Evolutionary conservation across 2,113 vertebrate genomes (phyloP).

Genomic region (Acanthochromis polyacanthus): DNA sequence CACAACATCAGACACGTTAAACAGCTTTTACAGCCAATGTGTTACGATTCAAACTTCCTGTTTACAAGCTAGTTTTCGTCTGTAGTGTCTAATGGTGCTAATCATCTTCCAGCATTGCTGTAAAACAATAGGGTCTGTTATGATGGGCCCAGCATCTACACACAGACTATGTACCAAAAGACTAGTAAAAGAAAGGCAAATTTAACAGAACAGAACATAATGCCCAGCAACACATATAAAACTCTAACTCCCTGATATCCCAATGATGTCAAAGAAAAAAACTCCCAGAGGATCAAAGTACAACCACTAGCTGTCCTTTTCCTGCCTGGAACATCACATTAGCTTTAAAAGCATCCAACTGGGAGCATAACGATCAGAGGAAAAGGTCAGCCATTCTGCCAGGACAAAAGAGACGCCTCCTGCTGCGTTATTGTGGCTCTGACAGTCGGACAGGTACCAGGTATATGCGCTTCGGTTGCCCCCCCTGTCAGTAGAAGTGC

Average conservation of each 20-base stretch:
- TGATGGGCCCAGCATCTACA: neutral
- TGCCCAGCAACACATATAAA: slow-evolving; percentile 2
- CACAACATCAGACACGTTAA: too few species aligned
- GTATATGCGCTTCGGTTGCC: neutral
- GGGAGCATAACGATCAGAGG: slow-evolving; percentile 31
- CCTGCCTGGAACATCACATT: slow-evolving; percentile 47
- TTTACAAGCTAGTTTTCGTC: neutral
- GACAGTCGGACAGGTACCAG: slow-evolving; percentile 19
- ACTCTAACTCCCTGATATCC: neutral
- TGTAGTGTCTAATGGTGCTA: neutral
- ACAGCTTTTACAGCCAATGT: too few species aligned
- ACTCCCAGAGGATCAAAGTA: slow-evolving; percentile 23
- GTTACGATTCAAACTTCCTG: too few species aligned
- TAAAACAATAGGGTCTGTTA: neutral
- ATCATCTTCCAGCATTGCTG: neutral
- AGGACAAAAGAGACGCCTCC: slow-evolving; percentile 47
- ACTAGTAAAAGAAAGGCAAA: slow-evolving; percentile 6
- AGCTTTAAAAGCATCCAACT: slow-evolving; percentile 42
- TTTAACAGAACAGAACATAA: slow-evolving; percentile 29
- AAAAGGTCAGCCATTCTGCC: slow-evolving; percentile 65
- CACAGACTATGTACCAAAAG: slow-evolving; percentile 15
- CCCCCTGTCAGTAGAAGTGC: slow-evolving; percentile 1
- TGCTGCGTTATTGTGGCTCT: slow-evolving; percentile 35
- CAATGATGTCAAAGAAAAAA: slow-evolving; percentile 10
- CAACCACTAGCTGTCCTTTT: slow-evolving; percentile 38